Evolutionary conservation across 1,140 invertebrate species (phyloP).

Genomic region (Trissolcus basalis): DNA sequence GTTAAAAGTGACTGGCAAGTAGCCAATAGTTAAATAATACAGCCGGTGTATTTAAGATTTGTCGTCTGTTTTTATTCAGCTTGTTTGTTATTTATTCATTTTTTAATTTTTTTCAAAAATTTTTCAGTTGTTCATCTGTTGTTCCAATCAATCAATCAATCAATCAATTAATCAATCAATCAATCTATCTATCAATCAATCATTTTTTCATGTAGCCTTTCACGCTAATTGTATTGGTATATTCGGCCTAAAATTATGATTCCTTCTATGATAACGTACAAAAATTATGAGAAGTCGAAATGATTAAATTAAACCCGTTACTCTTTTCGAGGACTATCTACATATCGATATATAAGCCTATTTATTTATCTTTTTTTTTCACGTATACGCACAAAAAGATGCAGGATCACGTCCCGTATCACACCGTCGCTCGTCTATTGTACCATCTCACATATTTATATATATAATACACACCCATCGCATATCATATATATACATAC

Average conservation of each 20-base stretch:
- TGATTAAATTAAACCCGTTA: conserved; percentile 73
- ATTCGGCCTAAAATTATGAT: conserved; percentile 70
- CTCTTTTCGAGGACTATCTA: conserved; percentile 72
- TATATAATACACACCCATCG: conserved; percentile 44
- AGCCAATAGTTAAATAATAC: conserved; percentile 70
- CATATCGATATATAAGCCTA: conserved; percentile 72
- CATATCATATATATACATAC: conserved; percentile 53
- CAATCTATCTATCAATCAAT: conserved; percentile 23
- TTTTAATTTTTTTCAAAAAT: conserved; percentile 14
- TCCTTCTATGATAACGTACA: conserved; percentile 72
- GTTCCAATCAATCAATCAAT: conserved; percentile 12
- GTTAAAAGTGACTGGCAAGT: conserved; percentile 66
- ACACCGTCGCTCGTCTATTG: conserved; percentile 55
- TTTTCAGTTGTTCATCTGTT: conserved; percentile 11
- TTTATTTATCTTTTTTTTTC: conserved; percentile 61
- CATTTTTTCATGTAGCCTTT: conserved; percentile 45
- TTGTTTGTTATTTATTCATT: conserved; percentile 4
- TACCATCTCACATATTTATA: conserved; percentile 55
- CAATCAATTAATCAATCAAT: conserved; percentile 8
- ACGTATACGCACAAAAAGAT: conserved; percentile 60
- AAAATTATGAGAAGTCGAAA: conserved; percentile 73
- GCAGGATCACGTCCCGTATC: conserved; percentile 57
- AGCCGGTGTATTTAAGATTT: conserved; percentile 63
- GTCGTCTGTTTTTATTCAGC: conserved; percentile 41
- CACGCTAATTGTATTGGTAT: conserved; percentile 52